A percentile compares a stretch with the other conserved stretches of the same genome.
These are phyloP conservation scores for Dynastes hyllus DNA, from an alignment of 2,888 invertebrate genomes.

Conservation along the genomic window DNA sequence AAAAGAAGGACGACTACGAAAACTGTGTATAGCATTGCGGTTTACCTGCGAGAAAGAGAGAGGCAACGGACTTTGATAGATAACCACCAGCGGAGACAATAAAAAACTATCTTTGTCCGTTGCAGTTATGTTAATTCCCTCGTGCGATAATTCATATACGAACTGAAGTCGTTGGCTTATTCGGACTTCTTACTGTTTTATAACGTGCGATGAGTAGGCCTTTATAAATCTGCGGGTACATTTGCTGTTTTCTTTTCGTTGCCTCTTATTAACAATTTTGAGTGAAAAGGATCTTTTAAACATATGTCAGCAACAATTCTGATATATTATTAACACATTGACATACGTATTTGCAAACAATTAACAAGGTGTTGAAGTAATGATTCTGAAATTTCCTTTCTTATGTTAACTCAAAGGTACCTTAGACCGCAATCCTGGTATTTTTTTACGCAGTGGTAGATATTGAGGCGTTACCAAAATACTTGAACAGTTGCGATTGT, in stretches of 20 bases:
- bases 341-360: too few relatives aligned
- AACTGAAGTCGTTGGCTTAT: slow-evolving; percentile 47
- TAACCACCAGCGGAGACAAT: slow-evolving; percentile 65
- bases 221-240: slow-evolving; percentile 37
- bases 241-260: slow-evolving; percentile 33
- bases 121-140: slow-evolving; percentile 66
- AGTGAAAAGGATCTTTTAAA: background rate
- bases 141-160: slow-evolving; percentile 53
- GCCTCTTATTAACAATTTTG: background rate
- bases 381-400: too few relatives aligned
- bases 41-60: slow-evolving; percentile 50
- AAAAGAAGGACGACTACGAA: slow-evolving; percentile 33
- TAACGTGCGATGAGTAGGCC: slow-evolving; percentile 39
- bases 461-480: too few relatives aligned
- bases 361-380: too few relatives aligned
- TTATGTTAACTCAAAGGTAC: too few relatives aligned
- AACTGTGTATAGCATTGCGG: slow-evolving; percentile 33
- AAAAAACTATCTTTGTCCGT: slow-evolving; percentile 66
- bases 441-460: too few relatives aligned
- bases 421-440: too few relatives aligned
- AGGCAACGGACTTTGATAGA: slow-evolving; percentile 64
- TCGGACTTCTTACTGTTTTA: slow-evolving; percentile 45
- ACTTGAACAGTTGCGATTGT: too few relatives aligned
- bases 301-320: background rate
- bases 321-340: too few relatives aligned